Evolutionary conservation across 2,888 invertebrate species (phyloP).

Genomic region (Helicoverpa assulta): DNA sequence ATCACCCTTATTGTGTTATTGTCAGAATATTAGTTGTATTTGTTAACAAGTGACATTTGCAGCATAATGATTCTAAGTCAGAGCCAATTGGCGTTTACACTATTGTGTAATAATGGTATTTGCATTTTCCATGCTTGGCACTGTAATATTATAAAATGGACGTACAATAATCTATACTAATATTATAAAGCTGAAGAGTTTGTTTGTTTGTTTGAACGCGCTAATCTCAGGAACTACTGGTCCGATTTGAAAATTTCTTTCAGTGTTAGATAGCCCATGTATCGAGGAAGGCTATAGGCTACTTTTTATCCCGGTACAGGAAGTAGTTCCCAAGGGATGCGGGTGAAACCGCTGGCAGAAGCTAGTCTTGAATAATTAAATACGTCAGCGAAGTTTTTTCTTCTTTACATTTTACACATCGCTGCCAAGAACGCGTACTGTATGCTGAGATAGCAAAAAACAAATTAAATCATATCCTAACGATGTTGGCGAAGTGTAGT

Average conservation of each 20-base stretch:
- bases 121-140: not conserved
- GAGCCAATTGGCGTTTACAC: not conserved
- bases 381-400: not conserved
- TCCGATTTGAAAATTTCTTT: too few relatives aligned
- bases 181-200: too few relatives aligned
- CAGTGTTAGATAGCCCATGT: too few relatives aligned
- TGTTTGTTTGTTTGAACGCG: too few relatives aligned
- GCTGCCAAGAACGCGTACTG: slow-evolving; percentile 39
- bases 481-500: slow-evolving; percentile 19
- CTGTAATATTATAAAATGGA: too few relatives aligned
- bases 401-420: not conserved
- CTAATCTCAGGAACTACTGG: too few relatives aligned
- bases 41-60: not conserved
- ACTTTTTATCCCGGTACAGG: too few relatives aligned
- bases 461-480: slow-evolving; percentile 25
- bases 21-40: not conserved
- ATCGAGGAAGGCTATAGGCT: too few relatives aligned
- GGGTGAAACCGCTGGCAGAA: too few relatives aligned
- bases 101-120: not conserved
- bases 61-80: not conserved
- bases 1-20: not conserved
- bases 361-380: not conserved
- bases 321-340: too few relatives aligned
- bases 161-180: too few relatives aligned
- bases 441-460: slow-evolving; percentile 10